Evolutionary conservation across 2,888 invertebrate genomes (phyloP).

Genomic region (Mesoligia furuncula): DNA sequence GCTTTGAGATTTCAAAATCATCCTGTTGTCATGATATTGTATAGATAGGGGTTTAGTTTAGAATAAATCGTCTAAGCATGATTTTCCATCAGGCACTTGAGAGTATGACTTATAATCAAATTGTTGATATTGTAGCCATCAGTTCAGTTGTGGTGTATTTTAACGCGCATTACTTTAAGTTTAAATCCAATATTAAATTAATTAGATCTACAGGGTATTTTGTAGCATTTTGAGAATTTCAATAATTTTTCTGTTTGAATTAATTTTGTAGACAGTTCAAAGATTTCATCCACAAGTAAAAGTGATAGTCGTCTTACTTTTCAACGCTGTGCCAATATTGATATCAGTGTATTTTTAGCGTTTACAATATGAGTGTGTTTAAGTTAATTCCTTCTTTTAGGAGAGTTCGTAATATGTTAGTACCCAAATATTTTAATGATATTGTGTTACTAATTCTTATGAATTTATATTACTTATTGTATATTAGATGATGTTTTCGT

Average conservation of each 20-base stretch:
- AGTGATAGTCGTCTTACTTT: conserved; percentile 52
- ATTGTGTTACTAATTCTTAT: conserved; percentile 84
- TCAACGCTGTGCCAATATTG: conserved; percentile 68
- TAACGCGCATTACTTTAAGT: conserved; percentile 57
- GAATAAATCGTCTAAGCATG: conserved; percentile 60
- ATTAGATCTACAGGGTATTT: conserved; percentile 81
- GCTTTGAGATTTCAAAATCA: conserved; percentile 72
- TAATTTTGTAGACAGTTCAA: conserved; percentile 57
- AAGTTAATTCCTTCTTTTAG: conserved; percentile 66
- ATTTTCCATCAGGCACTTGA: conserved; percentile 57
- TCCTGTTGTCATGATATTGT: conserved; percentile 69
- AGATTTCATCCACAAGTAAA: conserved; percentile 37
- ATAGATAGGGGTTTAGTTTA: conserved; percentile 62
- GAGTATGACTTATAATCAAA: conserved; percentile 52
- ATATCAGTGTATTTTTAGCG: conserved; percentile 61
- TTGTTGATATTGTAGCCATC: conserved; percentile 54
- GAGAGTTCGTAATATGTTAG: conserved; percentile 65
- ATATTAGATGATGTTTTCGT: conserved; percentile 72
- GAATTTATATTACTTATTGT: conserved; percentile 76
- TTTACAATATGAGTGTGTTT: conserved; percentile 64
- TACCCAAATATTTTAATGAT: conserved; percentile 79
- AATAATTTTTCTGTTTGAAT: conserved; percentile 53
- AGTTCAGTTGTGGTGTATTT: conserved; percentile 60
- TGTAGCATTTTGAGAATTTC: conserved; percentile 73
- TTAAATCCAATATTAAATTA: conserved; percentile 66